A percentile compares a stretch with the other conserved stretches of the same genome.
These are phyloP conservation scores for Tromatobia lineatoria DNA, from an alignment of 2,888 invertebrate species.

Conservation along the genomic window DNA sequence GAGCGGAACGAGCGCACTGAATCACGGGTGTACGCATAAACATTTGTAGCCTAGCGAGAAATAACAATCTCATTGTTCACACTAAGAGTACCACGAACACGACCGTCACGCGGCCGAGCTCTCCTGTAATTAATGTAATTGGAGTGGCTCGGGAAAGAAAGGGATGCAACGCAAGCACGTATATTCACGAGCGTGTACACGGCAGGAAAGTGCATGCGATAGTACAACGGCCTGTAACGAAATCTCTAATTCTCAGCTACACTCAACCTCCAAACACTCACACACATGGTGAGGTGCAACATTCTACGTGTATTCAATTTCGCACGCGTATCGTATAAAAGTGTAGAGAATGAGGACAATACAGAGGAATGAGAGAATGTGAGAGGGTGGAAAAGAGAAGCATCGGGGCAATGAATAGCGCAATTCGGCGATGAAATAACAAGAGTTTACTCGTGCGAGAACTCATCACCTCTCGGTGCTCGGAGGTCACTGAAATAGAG, in stretches of 20 bases:
- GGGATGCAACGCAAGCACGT: constrained; percentile 56
- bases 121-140: constrained; percentile 68
- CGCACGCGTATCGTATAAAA: neutral
- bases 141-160: constrained; percentile 66
- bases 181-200: constrained; percentile 31
- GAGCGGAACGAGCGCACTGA: neutral
- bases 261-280: neutral
- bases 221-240: constrained; percentile 37
- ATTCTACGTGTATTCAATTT: constrained; percentile 10
- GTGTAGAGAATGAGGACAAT: neutral
- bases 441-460: constrained; percentile 37
- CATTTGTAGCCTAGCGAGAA: constrained; percentile 65
- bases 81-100: constrained; percentile 39
- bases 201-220: constrained; percentile 45
- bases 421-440: constrained; percentile 46
- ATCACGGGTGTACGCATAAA: constrained; percentile 60
- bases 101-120: constrained; percentile 36
- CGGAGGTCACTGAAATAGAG: constrained; percentile 3
- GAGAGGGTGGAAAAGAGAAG: constrained; percentile 10
- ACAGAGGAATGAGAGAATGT: neutral
- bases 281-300: neutral
- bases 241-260: constrained; percentile 42
- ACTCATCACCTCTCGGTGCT: constrained; percentile 35
- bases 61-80: constrained; percentile 68
- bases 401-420: constrained; percentile 28